Evolutionary conservation across 2,888 invertebrate species (phyloP).

Genomic region (Epinotia demarniana): DNA sequence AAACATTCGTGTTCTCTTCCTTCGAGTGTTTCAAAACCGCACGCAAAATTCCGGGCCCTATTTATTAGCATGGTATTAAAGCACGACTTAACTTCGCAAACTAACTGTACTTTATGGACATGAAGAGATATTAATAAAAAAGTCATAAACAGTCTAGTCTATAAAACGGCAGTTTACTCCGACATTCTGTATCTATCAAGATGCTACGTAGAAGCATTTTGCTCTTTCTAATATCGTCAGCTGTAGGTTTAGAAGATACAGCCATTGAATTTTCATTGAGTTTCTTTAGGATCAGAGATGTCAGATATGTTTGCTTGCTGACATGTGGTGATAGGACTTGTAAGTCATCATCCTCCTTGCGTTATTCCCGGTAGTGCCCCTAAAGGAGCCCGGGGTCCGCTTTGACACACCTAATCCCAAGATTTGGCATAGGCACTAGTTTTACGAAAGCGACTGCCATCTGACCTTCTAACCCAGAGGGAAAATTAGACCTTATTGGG

Average conservation of each 20-base stretch:
- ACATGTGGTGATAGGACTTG: conserved; percentile 51
- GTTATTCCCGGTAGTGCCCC: too few species aligned
- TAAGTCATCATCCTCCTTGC: too few species aligned
- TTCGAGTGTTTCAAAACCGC: too few species aligned
- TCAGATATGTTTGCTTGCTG: conserved; percentile 57
- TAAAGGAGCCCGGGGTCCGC: too few species aligned
- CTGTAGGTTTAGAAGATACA: conserved; percentile 46
- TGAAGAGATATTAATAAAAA: neutral
- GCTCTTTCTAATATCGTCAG: conserved; percentile 43
- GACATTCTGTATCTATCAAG: neutral
- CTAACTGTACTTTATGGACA: conserved; percentile 1
- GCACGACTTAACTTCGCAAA: neutral
- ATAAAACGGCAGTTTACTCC: neutral
- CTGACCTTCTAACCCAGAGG: too few species aligned
- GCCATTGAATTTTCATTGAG: conserved; percentile 52
- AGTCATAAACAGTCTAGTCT: neutral
- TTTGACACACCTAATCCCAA: too few species aligned
- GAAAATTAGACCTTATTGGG: too few species aligned
- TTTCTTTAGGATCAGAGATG: conserved; percentile 58
- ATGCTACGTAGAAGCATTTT: conserved; percentile 42
- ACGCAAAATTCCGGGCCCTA: too few species aligned
- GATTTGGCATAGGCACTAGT: too few species aligned
- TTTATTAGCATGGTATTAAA: neutral
- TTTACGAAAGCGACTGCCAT: too few species aligned
- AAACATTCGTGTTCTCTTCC: too few species aligned